Evolutionary conservation across 2,888 invertebrate genomes (phyloP).

Genomic region (Eueremaeus valkanovi): DNA sequence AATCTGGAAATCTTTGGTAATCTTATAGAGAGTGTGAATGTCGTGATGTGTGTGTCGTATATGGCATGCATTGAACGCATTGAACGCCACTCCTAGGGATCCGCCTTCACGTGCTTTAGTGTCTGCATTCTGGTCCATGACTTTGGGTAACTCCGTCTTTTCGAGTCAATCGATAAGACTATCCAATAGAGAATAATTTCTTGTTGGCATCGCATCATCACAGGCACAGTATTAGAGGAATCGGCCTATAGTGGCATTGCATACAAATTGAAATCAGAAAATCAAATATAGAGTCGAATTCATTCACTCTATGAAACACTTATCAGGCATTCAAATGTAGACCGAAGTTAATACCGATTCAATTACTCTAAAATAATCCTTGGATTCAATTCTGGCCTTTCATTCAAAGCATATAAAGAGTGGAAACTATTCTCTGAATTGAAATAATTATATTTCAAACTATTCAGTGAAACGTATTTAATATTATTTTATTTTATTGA

Average conservation of each 20-base stretch:
- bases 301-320: not conserved
- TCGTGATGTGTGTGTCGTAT: not conserved
- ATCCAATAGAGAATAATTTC: constrained; percentile 32
- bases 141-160: constrained; percentile 30
- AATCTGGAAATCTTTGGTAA: too few relatives aligned
- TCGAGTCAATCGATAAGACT: constrained; percentile 22
- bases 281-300: constrained; percentile 30
- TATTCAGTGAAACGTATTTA: not conserved
- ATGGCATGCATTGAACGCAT: not conserved
- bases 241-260: not conserved
- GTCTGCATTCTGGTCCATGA: constrained; percentile 23
- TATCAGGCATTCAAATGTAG: not conserved
- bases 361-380: constrained; percentile 2
- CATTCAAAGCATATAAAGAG: not conserved
- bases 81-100: constrained; percentile 22
- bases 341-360: not conserved
- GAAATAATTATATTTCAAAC: too few relatives aligned
- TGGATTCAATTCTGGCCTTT: not conserved
- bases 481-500: not conserved
- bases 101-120: constrained; percentile 29
- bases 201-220: constrained; percentile 1
- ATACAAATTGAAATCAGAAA: constrained; percentile 11
- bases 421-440: not conserved
- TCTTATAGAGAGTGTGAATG: constrained; percentile 10
- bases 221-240: not conserved